Conservation (phyloP, 2,888 invertebrate genomes). For the Seira ritae region DNA sequence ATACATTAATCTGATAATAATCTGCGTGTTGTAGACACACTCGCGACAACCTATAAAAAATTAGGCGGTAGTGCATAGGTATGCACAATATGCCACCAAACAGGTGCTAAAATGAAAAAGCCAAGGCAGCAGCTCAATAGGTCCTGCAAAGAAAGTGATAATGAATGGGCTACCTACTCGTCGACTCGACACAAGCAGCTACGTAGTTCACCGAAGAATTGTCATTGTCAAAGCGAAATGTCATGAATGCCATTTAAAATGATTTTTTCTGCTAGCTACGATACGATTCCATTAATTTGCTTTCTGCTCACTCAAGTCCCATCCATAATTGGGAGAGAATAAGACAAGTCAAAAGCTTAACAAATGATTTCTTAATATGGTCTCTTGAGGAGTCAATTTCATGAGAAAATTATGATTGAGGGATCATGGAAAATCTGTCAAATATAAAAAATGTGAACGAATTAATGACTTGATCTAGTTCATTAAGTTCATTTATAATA, state of each 20-base stretch:
- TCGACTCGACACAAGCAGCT: background rate
- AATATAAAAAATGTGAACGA: background rate
- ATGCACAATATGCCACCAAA: too few relatives aligned
- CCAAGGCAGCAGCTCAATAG: too few relatives aligned
- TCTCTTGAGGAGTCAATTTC: background rate
- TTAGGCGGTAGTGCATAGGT: too few relatives aligned
- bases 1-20: conserved; percentile 21
- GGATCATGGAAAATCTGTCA: background rate
- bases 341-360: background rate
- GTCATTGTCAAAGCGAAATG: too few relatives aligned
- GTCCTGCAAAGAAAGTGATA: too few relatives aligned
- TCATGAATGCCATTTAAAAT: too few relatives aligned
- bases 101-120: too few relatives aligned
- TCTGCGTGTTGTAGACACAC: conserved; percentile 9
- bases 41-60: background rate
- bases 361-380: background rate
- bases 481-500: background rate
- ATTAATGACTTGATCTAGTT: conserved; percentile 8
- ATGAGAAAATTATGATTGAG: background rate
- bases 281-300: too few relatives aligned
- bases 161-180: background rate
- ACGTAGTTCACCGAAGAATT: too few relatives aligned
- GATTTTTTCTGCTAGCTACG: too few relatives aligned
- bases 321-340: background rate
- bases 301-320: too few relatives aligned